Evolutionary conservation across 2,888 invertebrate genomes (phyloP), one percentile per base, ranked within the genome.

Genomic region (Chirona hameri): DNA sequence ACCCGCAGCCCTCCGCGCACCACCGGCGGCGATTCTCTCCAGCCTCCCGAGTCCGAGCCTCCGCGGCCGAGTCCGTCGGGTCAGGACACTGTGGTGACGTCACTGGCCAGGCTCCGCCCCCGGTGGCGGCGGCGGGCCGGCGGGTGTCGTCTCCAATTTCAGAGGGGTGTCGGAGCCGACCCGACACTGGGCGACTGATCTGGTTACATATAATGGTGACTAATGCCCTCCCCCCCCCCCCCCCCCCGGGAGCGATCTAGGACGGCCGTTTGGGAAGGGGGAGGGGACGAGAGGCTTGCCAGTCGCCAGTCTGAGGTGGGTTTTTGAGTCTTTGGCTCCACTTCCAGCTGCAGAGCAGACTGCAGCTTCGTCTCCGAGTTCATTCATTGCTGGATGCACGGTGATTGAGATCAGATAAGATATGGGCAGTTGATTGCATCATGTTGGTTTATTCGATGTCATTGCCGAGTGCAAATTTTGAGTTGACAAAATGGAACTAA

Each of bases 201-300:
- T 3, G 76, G 72, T 76, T 24, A 76, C 76, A 0, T 24, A 46
- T 76, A 76, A 76, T 76, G 76, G 39, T 76, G 76, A 76, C 76
- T 46, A 76, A 76, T 76, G 76, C 24, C 46, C 9, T 10, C 12
- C 46, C 24, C 15, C 60, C 60, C 24, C 60, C 1, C 15, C 3
- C 15, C 3, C 55, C 2, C 2, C 24, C 24, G 60, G 60, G 24
- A 2, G 60, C 9, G 60, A 60, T 1, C 24, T 55, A 1, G 12
- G 24, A 7, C 60, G 24, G 21, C 57, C 21, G 24, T 60, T 60
- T 24, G 24, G 7, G 60, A 52, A 18, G 15, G 52, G 52, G 12
- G 12, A 52, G 15, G 60, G 60, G 14, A 7, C 18, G 60, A 7
- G 21, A 9, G 24, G 24, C 60, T 18, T 9, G 9, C 7, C 14